Evolutionary conservation across 1,140 invertebrate genomes (phyloP), one percentile per base, ranked within the genome.

Genomic region (Cydia splendana): DNA sequence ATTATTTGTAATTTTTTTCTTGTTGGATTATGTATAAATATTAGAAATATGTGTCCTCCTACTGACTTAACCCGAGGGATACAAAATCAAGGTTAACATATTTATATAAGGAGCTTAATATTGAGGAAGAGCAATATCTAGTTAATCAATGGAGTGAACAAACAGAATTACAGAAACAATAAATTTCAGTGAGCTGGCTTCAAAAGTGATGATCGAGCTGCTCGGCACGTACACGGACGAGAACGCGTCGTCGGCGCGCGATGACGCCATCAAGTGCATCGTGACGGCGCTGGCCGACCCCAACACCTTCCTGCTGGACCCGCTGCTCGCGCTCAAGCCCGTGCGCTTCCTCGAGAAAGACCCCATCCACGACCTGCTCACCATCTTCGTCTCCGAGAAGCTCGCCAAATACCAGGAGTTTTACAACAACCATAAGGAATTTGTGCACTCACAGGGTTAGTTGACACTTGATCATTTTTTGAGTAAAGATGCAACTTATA

Each of bases 211-310:
- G 98, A 97, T 99, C 78, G 98, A 99, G 91, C 94, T 99, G 4
- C 91, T 99, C 45, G 97, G 98, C 13, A 99, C 98, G 1, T 99
- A 99, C 88, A 99, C 98, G 69, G 96, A 98, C 77, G 98, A 99
- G 86, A 99, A 99, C 94, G 98, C 98, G 2, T 98, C 98, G 51
- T 98, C 98, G 83, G 98, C 98, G 0, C 95, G 98, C 83, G 98
- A 99, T 94, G 98, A 99, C 95, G 98, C 98, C 7, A 98, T 99
- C 85, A 96, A 97, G 84, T 99, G 98, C 92, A 99, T 99, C 89
- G 96, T 98, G 18, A 97, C 98, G 18, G 98, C 98, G 74, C 93
- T 99, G 74, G 98, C 97, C 53, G 98, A 99, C 93, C 98, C 98
- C 53, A 98, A 97, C 83, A 98, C 98, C 84, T 99, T 99, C 93